Evolutionary conservation across 2,888 invertebrate species (phyloP).

Genomic region (Sinotaia quadrata): DNA sequence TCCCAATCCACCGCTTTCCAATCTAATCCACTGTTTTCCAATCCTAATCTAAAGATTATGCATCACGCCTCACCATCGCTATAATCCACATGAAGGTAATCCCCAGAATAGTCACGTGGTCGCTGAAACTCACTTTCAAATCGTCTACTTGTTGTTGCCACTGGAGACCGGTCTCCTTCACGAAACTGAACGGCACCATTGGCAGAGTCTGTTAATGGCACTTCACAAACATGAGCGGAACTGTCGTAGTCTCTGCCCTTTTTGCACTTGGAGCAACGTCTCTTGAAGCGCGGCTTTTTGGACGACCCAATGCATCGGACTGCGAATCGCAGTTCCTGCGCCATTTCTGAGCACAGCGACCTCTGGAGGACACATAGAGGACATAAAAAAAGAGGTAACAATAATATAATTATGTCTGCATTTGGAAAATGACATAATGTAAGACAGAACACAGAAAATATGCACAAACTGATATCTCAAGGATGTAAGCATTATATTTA

Average conservation of each 20-base stretch:
- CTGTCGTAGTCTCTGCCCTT: conserved; percentile 30
- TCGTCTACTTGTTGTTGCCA: conserved; percentile 16
- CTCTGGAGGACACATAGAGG: conserved; percentile 74
- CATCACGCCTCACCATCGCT: conserved; percentile 62
- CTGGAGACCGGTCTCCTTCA: conserved; percentile 38
- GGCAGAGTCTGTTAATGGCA: conserved; percentile 42
- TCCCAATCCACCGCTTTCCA: too few relatives aligned
- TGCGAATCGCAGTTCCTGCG: conserved; percentile 91
- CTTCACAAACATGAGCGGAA: conserved; percentile 28
- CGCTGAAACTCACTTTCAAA: conserved; percentile 45
- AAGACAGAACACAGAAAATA: not conserved
- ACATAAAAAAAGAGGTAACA: too few relatives aligned
- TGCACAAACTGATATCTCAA: not conserved
- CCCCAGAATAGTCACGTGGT: conserved; percentile 52
- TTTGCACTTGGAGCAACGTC: conserved; percentile 54
- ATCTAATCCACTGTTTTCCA: too few relatives aligned
- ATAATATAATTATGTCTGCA: too few relatives aligned
- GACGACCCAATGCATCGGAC: conserved; percentile 88
- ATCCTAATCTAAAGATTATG: not conserved
- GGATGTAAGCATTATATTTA: too few relatives aligned
- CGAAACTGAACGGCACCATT: conserved; percentile 60
- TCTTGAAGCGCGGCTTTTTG: conserved; percentile 78
- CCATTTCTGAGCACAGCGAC: conserved; percentile 95
- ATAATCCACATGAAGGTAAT: conserved; percentile 62
- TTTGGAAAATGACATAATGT: not conserved